Evolutionary conservation across 2,888 invertebrate species (phyloP).

Genomic region (Caenorhabditis imperialis): DNA sequence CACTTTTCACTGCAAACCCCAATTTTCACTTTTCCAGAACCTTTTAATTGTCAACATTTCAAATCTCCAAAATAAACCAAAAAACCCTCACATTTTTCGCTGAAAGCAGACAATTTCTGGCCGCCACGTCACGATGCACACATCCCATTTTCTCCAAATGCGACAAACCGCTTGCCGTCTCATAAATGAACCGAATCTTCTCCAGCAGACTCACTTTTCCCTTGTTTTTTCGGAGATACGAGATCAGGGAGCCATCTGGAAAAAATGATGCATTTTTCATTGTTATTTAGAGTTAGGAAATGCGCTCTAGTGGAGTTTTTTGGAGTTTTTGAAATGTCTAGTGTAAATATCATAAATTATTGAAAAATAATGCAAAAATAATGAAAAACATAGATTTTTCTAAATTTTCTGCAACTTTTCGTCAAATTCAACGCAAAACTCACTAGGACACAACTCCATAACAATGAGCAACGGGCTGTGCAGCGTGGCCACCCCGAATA

Average conservation of each 20-base stretch:
- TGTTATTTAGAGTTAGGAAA: background rate
- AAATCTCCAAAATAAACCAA: no score
- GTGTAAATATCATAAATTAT: background rate
- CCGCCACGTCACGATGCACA: slow-evolving; percentile 89
- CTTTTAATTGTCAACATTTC: background rate
- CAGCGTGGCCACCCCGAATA: slow-evolving; percentile 67
- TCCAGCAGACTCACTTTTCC: slow-evolving; percentile 52
- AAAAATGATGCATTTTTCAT: no score
- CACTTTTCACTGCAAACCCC: no score
- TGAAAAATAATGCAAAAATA: background rate
- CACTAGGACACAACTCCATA: slow-evolving; percentile 71
- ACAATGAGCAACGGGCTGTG: slow-evolving; percentile 70
- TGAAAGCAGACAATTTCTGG: slow-evolving; percentile 85
- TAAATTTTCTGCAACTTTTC: background rate
- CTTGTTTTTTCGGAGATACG: slow-evolving; percentile 64
- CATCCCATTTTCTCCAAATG: slow-evolving; percentile 88
- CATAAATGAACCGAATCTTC: slow-evolving; percentile 63
- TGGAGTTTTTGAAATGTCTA: no score
- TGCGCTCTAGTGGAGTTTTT: no score
- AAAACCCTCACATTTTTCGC: slow-evolving; percentile 48
- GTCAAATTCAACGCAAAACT: no score
- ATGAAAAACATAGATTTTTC: background rate
- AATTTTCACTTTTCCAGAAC: no score
- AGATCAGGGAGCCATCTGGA: slow-evolving; percentile 64
- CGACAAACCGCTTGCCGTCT: slow-evolving; percentile 86